Base-by-base conservation (phyloP, 2,113 vertebrate genomes). In the Perca flavescens region DNA sequence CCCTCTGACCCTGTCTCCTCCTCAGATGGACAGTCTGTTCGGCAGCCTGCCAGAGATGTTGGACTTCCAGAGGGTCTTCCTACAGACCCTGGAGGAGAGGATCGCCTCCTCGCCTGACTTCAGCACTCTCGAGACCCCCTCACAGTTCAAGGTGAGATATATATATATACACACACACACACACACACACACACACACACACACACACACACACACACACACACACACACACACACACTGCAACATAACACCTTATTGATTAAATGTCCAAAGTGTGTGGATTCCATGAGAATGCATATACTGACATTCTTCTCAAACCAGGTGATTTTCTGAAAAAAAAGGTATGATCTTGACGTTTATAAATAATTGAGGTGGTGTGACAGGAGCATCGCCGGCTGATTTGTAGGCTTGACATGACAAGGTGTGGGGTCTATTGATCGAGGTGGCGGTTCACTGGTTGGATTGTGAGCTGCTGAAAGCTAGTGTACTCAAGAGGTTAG, bases 31-130 rank as follows among this genome's bases (percentile, higher is more conserved):
- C 83, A 98, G 97, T n/a, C 94, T 99, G 82, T 99, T 99, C 6
- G 98, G 98, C 74, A 99, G 97, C 79, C 92, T 99, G 88, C 98
- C 97, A 15, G 98, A 99, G 94, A 99, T 99, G 98, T 86, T 99
- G 82, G 96, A 99, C 90, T 99, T 99, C 92, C 98, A 99, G 91
- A 97, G 97, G 89, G 97, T 99, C 76, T 99, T 99, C 92, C 92
- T 99, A 64, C 97, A 99, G 94, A 99, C 98, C 0, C 92, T 99
- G 67, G 98, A 99, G 89, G 97, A 99, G 83, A 96, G 97, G 86
- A 97, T 99, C 47, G 96, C 96, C 21, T 96, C 96, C 2, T 97
- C 97, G 5, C 96, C 97, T 5, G 96, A 99, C 94, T 98, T 98
- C 80, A 96, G 94, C 89, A 94, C 90, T 0, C 92, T 99, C 71